A percentile compares a stretch with the other conserved stretches of the same genome.
phyloP scores from a whole-genome alignment of 1,140 invertebrate genomes.

The Bombus pyrosoma region DNA sequence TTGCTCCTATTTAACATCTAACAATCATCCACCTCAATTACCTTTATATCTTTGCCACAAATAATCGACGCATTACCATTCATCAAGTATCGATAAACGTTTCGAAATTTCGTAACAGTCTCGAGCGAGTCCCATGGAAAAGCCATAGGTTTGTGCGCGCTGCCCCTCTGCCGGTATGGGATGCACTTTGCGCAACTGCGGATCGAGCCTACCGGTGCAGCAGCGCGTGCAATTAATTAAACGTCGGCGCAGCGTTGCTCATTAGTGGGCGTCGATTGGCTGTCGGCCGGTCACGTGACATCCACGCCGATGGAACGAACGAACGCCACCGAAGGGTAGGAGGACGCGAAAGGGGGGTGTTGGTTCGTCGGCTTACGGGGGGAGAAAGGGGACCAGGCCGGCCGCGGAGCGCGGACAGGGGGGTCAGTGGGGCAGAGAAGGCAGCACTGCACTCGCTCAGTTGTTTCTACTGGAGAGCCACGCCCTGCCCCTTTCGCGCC shows the following conservation, averaged over 20 bases:
- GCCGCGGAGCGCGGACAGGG: conserved; percentile 39
- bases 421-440: conserved; percentile 59
- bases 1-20: background rate
- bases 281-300: conserved; percentile 67
- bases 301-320: conserved; percentile 48
- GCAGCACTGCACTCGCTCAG: conserved; percentile 70
- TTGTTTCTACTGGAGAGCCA: conserved; percentile 81
- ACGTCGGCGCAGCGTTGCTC: conserved; percentile 63
- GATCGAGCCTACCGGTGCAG: conserved; percentile 53
- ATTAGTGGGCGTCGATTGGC: conserved; percentile 70
- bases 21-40: background rate
- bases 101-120: background rate
- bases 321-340: conserved; percentile 63
- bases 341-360: conserved; percentile 72
- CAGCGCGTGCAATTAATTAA: conserved; percentile 66
- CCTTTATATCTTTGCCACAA: background rate
- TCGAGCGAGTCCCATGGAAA: background rate
- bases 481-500: conserved; percentile 79
- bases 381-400: conserved; percentile 66
- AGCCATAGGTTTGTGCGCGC: no score
- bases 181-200: conserved; percentile 62
- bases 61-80: background rate
- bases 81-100: background rate
- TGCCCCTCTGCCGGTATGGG: background rate
- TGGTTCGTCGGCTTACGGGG: conserved; percentile 71